Percentiles rank a stretch among this genome's conserved stretches.
These are phyloP conservation scores for Craseonycteris thonglongyai DNA, from an alignment of 2,113 vertebrate species.

Conservation along the genomic window DNA sequence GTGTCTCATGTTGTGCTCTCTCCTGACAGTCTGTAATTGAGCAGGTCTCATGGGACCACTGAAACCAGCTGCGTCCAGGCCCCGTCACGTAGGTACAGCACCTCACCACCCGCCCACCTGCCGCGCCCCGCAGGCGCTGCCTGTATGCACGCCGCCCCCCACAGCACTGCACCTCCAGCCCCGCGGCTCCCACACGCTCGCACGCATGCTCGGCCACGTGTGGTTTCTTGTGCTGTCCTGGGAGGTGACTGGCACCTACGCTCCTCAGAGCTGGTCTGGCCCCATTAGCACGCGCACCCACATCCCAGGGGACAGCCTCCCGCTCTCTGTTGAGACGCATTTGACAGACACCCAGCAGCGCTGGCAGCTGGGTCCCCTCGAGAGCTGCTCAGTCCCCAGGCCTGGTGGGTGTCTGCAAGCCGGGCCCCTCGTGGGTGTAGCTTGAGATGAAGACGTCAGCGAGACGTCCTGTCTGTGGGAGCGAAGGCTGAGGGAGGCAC, in stretches of 20 bases:
- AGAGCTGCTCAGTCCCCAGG: too few species aligned
- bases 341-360: neutral
- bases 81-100: slow-evolving; percentile 91
- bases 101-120: slow-evolving; percentile 53
- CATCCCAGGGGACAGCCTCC: neutral
- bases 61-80: slow-evolving; percentile 88
- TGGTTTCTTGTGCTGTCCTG: too few species aligned
- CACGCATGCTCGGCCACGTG: too few species aligned
- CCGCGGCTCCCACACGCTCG: too few species aligned
- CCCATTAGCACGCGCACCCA: too few species aligned
- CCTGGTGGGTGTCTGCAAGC: too few species aligned
- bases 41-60: slow-evolving; percentile 98
- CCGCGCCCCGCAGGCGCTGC: slow-evolving; percentile 48
- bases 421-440: too few species aligned
- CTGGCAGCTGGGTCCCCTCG: too few species aligned
- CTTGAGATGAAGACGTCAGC: neutral
- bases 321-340: neutral
- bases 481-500: too few species aligned
- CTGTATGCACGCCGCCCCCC: slow-evolving; percentile 81
- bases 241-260: neutral
- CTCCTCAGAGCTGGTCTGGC: neutral
- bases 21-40: slow-evolving; percentile 96
- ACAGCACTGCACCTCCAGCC: too few species aligned
- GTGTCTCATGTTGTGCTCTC: slow-evolving; percentile 77
- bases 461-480: too few species aligned